phyloP scores from a whole-genome alignment of 2,888 invertebrate species.

The Caenorhabditis sp. region DNA sequence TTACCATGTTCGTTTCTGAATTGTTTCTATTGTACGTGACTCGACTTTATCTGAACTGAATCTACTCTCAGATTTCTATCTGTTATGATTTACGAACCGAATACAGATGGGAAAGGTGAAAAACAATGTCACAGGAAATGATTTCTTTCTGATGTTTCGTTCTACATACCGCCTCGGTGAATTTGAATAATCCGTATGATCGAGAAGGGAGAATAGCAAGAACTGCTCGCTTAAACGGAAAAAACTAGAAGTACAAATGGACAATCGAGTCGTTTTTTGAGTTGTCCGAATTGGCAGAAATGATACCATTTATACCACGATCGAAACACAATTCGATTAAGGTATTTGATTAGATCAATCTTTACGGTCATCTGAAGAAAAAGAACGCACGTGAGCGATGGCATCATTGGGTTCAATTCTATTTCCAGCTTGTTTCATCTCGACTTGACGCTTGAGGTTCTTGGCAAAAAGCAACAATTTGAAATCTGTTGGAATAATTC shows the following conservation, averaged over 20 bases:
- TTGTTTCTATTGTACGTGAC: neutral
- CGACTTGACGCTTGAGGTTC: too few species aligned
- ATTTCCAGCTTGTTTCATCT: constrained; percentile 23
- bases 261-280: neutral
- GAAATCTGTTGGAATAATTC: neutral
- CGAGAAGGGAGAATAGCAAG: constrained; percentile 1
- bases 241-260: constrained; percentile 36
- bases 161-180: constrained; percentile 8
- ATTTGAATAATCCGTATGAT: constrained; percentile 29
- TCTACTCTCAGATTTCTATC: neutral
- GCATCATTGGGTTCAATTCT: constrained; percentile 1
- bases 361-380: constrained; percentile 5
- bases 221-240: constrained; percentile 1
- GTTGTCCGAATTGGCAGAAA: neutral
- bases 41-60: neutral
- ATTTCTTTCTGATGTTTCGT: neutral
- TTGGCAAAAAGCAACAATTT: neutral
- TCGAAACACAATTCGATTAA: constrained; percentile 18
- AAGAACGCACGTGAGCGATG: constrained; percentile 4
- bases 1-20: constrained; percentile 21
- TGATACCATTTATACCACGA: neutral
- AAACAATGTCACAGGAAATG: neutral
- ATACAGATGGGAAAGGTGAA: constrained; percentile 3
- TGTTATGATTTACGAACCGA: neutral
- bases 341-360: neutral